Evolutionary conservation across 1,140 invertebrate genomes (phyloP), one percentile per base, ranked within the genome.

Genomic region (Arctopsyche grandis): DNA sequence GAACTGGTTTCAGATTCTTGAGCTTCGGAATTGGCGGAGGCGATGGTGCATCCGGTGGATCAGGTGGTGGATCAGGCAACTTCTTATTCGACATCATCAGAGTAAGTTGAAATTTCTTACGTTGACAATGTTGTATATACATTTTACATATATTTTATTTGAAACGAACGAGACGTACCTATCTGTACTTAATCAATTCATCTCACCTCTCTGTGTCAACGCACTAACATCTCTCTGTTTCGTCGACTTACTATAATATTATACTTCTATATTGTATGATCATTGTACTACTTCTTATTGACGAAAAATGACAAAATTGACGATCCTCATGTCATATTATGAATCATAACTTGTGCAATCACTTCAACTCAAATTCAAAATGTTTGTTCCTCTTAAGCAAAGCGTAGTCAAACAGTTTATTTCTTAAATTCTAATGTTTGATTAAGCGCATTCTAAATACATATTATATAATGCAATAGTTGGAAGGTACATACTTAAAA

Each of bases 21-120:
- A 93, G 90, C 85, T 94, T 94, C 84, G 90, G 89, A 12, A 86
- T 90, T 46, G 91, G 91, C 16, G 90, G 89, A 10, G 89, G 88
- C 12, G 74, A 76, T 22, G 88, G 85, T 60, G 29, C 80, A 85
- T 85, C 29, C 22, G 89, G 90, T 69, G 90, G 89, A 14, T 90
- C 88, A 77, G 90, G 90, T 12, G 92, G 92, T 71, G 94, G 94
- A 44, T 95, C 94, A 9, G 94, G 94, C 75, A 96, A 95, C 88
- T 95, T 96, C 88, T 89, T 96, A 76, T 95, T 95, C 87, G 94
- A 96, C 86, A 93, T 95, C 83, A 93, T 95, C 85, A 91, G 94
- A 90, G 94, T 96, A 89, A 93, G 92, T 66, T 22, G 60, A 66
- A 52, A 52, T 14, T 52, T 14, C 12, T 12, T 5, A 52, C 48